These are phyloP conservation scores for Plectrocnemia conspersa DNA, from an alignment of 1,140 invertebrate genomes.

Conservation along the genomic window DNA sequence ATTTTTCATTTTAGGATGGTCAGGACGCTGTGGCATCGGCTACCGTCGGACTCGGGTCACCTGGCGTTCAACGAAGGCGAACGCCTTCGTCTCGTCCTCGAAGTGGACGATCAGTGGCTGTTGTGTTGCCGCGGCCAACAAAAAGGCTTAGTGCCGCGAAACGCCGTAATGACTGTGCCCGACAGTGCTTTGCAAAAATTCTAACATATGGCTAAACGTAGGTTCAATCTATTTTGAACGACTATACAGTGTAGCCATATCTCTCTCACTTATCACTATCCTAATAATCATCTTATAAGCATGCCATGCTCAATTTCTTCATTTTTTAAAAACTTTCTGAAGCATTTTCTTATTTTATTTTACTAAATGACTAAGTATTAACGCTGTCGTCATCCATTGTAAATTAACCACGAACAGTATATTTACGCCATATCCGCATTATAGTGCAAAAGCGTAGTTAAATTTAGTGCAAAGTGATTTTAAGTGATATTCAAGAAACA, in stretches of 20 bases:
- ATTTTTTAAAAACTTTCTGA: not conserved
- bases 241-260: too few species aligned
- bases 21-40: slow-evolving; percentile 65
- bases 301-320: not conserved
- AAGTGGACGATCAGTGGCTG: slow-evolving; percentile 72
- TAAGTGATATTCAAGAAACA: too few species aligned
- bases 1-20: slow-evolving; percentile 56
- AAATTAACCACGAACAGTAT: too few species aligned
- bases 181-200: slow-evolving; percentile 32
- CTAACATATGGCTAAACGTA: too few species aligned
- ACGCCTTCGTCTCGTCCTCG: slow-evolving; percentile 65
- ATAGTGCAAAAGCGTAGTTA: too few species aligned
- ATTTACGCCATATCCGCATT: too few species aligned
- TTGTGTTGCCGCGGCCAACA: slow-evolving; percentile 71
- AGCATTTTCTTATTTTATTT: too few species aligned
- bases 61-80: slow-evolving; percentile 76
- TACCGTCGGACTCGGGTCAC: slow-evolving; percentile 71
- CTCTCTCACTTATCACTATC: not conserved
- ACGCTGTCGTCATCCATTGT: too few species aligned
- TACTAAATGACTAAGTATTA: too few species aligned
- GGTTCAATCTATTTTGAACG: too few species aligned
- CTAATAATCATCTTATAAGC: not conserved
- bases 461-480: too few species aligned
- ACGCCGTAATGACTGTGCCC: slow-evolving; percentile 58
- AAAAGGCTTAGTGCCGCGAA: slow-evolving; percentile 71